Conservation (phyloP, 2,113 vertebrate species). For the Pomatorhinus ruficollis region DNA sequence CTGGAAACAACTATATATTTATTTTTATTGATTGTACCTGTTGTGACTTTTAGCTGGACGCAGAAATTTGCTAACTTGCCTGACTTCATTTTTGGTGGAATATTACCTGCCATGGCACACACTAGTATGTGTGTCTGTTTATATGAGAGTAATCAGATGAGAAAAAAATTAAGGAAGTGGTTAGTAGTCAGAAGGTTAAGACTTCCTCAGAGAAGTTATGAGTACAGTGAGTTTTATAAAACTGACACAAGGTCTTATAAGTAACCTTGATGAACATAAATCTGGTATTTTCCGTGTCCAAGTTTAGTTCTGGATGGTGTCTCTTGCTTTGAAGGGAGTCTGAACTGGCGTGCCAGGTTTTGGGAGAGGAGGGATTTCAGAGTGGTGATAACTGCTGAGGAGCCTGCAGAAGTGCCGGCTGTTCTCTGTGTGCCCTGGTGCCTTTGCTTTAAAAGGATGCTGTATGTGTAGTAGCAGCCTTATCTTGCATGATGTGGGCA, state of each 20-base stretch:
- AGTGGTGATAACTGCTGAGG: neutral
- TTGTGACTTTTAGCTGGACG: neutral
- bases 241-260: neutral
- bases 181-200: neutral
- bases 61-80: neutral
- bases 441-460: accelerated
- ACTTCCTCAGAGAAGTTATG: neutral
- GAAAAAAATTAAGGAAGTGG: neutral
- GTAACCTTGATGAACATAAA: neutral
- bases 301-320: neutral
- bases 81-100: neutral
- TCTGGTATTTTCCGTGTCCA: neutral
- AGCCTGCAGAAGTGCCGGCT: neutral
- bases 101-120: neutral
- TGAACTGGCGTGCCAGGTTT: neutral
- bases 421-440: neutral
- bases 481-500: neutral
- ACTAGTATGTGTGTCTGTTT: neutral
- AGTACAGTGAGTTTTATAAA: neutral
- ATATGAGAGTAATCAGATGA: neutral
- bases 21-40: neutral
- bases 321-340: neutral
- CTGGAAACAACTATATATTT: neutral
- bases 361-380: neutral
- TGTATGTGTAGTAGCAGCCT: neutral